Evolutionary conservation across 2,888 invertebrate species (phyloP).

Genomic region (Drosophila mimetica): DNA sequence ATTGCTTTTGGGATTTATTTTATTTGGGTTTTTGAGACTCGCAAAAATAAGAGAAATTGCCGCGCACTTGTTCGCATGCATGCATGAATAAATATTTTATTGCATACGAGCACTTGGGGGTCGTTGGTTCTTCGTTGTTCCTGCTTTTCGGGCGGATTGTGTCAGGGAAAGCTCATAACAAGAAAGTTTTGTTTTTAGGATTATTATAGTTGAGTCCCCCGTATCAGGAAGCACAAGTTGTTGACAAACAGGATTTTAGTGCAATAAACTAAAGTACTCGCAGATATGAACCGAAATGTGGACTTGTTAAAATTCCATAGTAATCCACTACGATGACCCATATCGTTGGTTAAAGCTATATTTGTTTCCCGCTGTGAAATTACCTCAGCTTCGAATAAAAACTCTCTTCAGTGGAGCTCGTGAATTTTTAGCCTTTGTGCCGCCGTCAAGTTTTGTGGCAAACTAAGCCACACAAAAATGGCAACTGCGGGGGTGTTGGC

Average conservation of each 20-base stretch:
- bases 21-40: constrained; percentile 53
- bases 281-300: neutral
- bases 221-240: constrained; percentile 18
- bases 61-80: constrained; percentile 53
- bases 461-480: constrained; percentile 2
- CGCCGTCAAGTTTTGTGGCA: neutral
- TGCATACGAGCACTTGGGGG: constrained; percentile 30
- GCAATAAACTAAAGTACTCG: constrained; percentile 3
- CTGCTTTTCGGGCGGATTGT: constrained; percentile 4
- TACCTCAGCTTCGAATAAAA: constrained; percentile 2
- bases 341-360: neutral
- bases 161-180: constrained; percentile 60
- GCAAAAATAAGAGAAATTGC: constrained; percentile 48
- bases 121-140: constrained; percentile 9
- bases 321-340: constrained; percentile 5
- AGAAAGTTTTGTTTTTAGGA: constrained; percentile 64
- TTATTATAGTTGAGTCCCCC: constrained; percentile 22
- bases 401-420: neutral
- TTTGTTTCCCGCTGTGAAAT: neutral
- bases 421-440: constrained; percentile 1
- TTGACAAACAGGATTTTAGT: constrained; percentile 19
- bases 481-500: neutral
- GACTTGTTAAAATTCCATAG: neutral
- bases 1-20: constrained; percentile 42
- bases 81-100: constrained; percentile 61